Percentiles rank a stretch among this genome's conserved stretches.
Evolutionary conservation across 2,797 vertebrate species (phyloP).

Genomic region (Bovichtus variegatus): DNA sequence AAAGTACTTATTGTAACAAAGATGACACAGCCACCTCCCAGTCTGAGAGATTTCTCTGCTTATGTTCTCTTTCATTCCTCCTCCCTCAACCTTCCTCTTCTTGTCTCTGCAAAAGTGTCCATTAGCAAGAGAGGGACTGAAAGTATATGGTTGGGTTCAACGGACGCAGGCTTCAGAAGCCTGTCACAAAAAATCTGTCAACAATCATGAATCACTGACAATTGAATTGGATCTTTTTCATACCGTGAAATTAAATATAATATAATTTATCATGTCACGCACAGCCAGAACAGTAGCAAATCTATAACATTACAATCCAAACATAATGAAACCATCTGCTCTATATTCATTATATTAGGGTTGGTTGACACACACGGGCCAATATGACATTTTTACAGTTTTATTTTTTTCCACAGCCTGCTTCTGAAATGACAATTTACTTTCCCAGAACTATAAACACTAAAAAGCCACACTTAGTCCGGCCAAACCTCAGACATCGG

Average conservation of each 20-base stretch:
- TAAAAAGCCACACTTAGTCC: conserved; percentile 51
- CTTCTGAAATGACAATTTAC: conserved; percentile 64
- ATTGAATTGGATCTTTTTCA: neutral
- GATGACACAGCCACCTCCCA: conserved; percentile 71
- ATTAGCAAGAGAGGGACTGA: conserved; percentile 36
- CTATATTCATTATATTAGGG: conserved; percentile 28
- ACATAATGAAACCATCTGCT: conserved; percentile 27
- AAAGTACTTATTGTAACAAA: conserved; percentile 79
- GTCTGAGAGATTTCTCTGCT: conserved; percentile 59
- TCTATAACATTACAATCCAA: conserved; percentile 11
- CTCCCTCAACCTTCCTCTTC: conserved; percentile 43
- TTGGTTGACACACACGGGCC: conserved; percentile 21
- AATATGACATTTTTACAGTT: conserved; percentile 30
- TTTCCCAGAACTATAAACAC: conserved; percentile 63
- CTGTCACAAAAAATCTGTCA: conserved; percentile 16
- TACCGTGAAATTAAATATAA: conserved; percentile 11
- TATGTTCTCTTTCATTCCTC: conserved; percentile 46
- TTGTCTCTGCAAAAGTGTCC: conserved; percentile 54
- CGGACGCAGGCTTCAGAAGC: conserved; percentile 23
- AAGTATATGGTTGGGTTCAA: conserved; percentile 11
- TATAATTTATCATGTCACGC: neutral
- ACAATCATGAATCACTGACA: neutral
- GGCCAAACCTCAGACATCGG: conserved; percentile 70
- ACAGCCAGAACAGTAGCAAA: conserved; percentile 26
- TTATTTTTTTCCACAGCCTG: conserved; percentile 35